A percentile compares a stretch with the other conserved stretches of the same genome.
Evolutionary conservation across 2,113 vertebrate species (phyloP).

Genomic region (Sapayoa aenigma): DNA sequence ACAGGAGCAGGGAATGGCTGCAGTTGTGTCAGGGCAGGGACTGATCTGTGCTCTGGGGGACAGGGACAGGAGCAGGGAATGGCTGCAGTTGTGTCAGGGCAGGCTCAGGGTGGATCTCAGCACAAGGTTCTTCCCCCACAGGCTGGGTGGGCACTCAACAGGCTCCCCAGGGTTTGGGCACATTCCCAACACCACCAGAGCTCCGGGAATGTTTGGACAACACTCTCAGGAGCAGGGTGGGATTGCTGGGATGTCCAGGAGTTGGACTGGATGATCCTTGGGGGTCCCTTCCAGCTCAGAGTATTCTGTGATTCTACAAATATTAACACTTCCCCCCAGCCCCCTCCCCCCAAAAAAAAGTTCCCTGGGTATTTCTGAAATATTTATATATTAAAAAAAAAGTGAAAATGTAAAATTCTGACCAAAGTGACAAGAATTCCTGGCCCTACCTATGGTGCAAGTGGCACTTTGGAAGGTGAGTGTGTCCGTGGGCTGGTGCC

Average conservation of each 20-base stretch:
- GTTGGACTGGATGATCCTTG: not conserved
- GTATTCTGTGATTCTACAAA: not conserved
- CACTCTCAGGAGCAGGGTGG: accelerated
- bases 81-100: accelerated
- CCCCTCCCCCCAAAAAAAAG: no score
- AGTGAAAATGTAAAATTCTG: not conserved
- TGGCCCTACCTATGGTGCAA: not conserved
- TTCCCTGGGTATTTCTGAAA: not conserved
- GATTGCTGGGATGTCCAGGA: not conserved
- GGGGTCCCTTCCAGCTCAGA: not conserved
- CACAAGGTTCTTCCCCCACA: not conserved
- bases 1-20: no score
- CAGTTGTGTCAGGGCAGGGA: no score
- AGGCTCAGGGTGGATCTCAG: accelerated
- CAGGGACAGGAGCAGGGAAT: accelerated
- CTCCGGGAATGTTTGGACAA: accelerated
- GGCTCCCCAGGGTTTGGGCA: not conserved
- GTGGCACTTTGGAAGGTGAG: not conserved
- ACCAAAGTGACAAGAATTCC: not conserved
- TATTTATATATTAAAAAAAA: not conserved
- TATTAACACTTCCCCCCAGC: not conserved
- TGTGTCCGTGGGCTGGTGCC: not conserved
- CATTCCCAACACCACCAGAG: not conserved
- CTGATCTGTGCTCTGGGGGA: no score
- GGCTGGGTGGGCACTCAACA: not conserved